Conservation (phyloP, 1,140 invertebrate species). For the Drosophila hydei region DNA sequence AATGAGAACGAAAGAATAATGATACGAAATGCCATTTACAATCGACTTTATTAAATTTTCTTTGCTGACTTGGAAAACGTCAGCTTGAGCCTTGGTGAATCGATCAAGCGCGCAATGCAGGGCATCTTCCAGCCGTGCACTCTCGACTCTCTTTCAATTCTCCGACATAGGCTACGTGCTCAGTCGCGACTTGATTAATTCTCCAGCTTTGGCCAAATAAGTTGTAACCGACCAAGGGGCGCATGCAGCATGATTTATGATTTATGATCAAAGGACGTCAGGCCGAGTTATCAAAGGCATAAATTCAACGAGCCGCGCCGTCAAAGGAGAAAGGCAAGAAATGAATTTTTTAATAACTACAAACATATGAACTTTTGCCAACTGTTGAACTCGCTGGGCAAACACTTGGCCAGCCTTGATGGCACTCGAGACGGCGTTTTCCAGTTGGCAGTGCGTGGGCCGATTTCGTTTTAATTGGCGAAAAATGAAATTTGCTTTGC, state of each 20-base stretch:
- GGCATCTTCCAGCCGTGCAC: background rate
- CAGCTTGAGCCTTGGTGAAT: background rate
- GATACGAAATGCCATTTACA: background rate
- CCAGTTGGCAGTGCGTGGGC: background rate
- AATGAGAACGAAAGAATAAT: too few relatives aligned
- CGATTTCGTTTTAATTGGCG: slow-evolving; percentile 44
- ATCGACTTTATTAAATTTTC: background rate
- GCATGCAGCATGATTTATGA: slow-evolving; percentile 66
- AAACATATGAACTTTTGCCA: background rate
- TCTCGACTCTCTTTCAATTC: too few relatives aligned
- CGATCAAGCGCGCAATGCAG: background rate
- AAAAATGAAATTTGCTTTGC: slow-evolving; percentile 50
- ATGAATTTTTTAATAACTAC: slow-evolving; percentile 45
- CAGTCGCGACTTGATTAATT: slow-evolving; percentile 54
- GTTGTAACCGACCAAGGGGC: background rate
- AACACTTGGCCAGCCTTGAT: background rate
- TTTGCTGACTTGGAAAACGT: background rate
- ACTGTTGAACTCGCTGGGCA: too few relatives aligned
- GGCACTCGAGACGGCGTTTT: slow-evolving; percentile 4
- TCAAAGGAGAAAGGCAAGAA: slow-evolving; percentile 9
- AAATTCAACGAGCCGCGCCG: slow-evolving; percentile 29
- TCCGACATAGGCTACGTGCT: background rate
- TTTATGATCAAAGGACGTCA: slow-evolving; percentile 26
- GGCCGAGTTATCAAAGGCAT: slow-evolving; percentile 17
- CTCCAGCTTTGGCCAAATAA: slow-evolving; percentile 16